Percentiles rank a stretch among this genome's conserved stretches.
Conservation (phyloP, 2,113 vertebrate genomes). For the Dipodomys spectabilis region DNA sequence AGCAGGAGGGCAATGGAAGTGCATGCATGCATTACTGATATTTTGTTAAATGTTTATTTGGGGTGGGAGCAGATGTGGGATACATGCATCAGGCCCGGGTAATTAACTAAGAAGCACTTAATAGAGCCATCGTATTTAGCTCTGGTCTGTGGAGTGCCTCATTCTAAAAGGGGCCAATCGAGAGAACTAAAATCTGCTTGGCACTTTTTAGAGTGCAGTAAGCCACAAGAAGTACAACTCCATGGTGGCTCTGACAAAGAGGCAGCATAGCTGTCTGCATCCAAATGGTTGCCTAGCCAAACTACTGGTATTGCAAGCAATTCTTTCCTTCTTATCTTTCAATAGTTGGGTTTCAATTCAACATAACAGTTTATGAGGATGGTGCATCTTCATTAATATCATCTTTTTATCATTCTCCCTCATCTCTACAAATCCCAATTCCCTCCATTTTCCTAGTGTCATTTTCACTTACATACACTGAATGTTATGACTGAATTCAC, state of each 20-base stretch:
- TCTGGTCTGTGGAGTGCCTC: slow-evolving; percentile 37
- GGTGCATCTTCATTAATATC: too few relatives aligned
- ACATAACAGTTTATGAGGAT: too few relatives aligned
- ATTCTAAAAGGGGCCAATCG: slow-evolving; percentile 50
- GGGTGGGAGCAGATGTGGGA: not conserved
- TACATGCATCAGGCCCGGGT: not conserved
- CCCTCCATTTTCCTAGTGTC: too few relatives aligned
- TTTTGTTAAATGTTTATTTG: not conserved
- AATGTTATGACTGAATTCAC: too few relatives aligned
- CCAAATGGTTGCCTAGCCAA: not conserved
- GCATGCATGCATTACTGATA: not conserved
- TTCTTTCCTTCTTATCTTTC: not conserved
- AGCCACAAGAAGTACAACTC: slow-evolving; percentile 23
- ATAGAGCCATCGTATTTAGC: not conserved
- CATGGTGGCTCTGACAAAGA: not conserved
- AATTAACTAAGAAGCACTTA: not conserved
- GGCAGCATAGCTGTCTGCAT: not conserved
- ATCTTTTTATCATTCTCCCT: too few relatives aligned
- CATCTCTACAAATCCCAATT: too few relatives aligned
- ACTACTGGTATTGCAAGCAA: not conserved
- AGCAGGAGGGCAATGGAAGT: not conserved
- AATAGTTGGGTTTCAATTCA: too few relatives aligned
- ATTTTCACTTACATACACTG: too few relatives aligned
- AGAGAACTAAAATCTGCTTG: slow-evolving; percentile 22
- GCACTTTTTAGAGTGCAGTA: slow-evolving; percentile 57